Evolutionary conservation across 37 sponge, comb jelly and placozoan genomes (phyloP).

Genomic region (Chondrosia reniformis): DNA sequence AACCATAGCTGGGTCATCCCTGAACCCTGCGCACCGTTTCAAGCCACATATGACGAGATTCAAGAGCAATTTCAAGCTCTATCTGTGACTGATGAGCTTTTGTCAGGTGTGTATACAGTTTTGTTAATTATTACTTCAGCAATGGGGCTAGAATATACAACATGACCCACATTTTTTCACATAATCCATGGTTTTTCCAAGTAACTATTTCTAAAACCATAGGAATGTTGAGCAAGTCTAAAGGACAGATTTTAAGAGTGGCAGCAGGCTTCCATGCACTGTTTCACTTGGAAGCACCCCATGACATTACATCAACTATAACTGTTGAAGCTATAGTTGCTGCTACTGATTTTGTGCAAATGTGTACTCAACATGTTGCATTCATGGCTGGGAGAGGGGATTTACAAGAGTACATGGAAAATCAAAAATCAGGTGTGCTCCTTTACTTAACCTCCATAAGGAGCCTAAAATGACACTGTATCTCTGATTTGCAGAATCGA

Average conservation of each 20-base stretch:
- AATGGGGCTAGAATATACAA: no score
- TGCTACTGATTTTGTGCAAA: background rate
- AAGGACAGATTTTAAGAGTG: conserved; percentile 12
- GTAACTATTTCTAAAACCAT: no score
- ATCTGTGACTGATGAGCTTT: conserved; percentile 6
- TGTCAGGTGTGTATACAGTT: conserved; percentile 5
- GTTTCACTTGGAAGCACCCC: background rate
- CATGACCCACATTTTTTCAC: no score
- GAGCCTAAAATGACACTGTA: no score
- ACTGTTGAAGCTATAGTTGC: background rate
- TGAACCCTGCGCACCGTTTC: background rate
- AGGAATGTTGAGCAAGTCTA: conserved; percentile 21
- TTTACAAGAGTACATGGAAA: no score
- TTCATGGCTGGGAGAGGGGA: background rate
- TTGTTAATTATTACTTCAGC: no score
- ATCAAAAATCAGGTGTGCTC: no score
- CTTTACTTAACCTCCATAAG: no score
- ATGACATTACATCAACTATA: background rate
- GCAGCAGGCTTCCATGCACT: conserved; percentile 2
- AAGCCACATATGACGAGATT: background rate
- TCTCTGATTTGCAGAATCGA: no score
- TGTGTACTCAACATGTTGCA: background rate
- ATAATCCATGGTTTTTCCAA: no score
- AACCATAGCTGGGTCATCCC: background rate
- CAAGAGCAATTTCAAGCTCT: background rate